Evolutionary conservation across 2,113 vertebrate genomes (phyloP).

Genomic region (Propithecus coquereli): DNA sequence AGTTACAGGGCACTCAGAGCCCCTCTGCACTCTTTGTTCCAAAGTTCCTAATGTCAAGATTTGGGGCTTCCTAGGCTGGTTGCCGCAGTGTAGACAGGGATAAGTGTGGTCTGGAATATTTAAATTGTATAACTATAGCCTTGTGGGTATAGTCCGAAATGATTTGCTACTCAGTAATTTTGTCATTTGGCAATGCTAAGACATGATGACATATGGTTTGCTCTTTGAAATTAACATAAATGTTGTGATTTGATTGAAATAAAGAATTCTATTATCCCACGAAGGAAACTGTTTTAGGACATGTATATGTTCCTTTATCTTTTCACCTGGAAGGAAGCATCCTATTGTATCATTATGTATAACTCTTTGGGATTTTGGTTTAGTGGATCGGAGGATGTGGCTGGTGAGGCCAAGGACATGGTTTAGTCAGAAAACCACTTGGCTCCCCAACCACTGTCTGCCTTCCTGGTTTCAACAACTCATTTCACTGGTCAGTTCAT

Average conservation of each 20-base stretch:
- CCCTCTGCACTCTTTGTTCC: not conserved
- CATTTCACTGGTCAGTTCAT: not conserved
- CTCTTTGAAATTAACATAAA: conserved; percentile 52
- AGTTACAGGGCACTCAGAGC: not conserved
- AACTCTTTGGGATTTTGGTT: conserved; percentile 17
- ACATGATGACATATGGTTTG: conserved; percentile 59
- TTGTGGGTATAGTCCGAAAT: conserved; percentile 47
- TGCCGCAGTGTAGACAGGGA: not conserved
- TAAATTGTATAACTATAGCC: conserved; percentile 58
- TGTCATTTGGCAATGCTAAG: conserved; percentile 64
- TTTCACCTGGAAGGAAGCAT: conserved; percentile 7
- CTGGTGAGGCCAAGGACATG: conserved; percentile 13
- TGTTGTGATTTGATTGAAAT: conserved; percentile 62
- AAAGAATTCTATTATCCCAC: conserved; percentile 36
- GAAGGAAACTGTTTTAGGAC: not conserved
- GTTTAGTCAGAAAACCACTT: conserved; percentile 55
- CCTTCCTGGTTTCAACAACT: not conserved
- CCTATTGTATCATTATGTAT: not conserved
- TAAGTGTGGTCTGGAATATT: conserved; percentile 15
- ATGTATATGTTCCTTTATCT: conserved; percentile 32
- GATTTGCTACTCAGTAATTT: conserved; percentile 59
- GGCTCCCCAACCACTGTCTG: not conserved
- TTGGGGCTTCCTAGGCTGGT: conserved; percentile 5
- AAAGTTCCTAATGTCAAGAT: conserved; percentile 7
- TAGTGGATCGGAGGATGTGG: conserved; percentile 42